Evolutionary conservation across 2,888 invertebrate genomes (phyloP).

Genomic region (Plebejus melissa): DNA sequence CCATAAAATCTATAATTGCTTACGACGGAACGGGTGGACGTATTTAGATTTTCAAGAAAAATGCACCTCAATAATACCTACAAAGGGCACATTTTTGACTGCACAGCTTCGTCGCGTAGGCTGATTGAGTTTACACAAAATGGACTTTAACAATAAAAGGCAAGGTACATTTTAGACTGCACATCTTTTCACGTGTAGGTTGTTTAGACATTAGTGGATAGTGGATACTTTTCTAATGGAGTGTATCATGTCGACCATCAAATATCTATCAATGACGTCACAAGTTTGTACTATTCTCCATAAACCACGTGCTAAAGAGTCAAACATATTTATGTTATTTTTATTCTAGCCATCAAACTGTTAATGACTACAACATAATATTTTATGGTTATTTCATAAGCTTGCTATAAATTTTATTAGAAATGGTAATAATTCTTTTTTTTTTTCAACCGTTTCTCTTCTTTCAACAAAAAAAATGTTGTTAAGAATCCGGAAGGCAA

Average conservation of each 20-base stretch:
- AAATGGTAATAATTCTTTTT: background rate
- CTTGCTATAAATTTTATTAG: background rate
- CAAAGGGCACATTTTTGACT: background rate
- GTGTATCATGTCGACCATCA: background rate
- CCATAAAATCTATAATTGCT: conserved; percentile 15
- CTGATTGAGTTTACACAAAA: background rate
- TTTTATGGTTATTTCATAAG: conserved; percentile 9
- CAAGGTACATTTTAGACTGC: background rate
- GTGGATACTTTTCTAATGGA: background rate
- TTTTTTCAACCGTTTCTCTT: background rate
- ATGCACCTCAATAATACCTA: background rate
- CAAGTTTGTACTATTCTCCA: background rate
- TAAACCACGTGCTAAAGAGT: conserved; percentile 4
- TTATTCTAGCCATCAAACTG: background rate
- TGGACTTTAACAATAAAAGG: background rate
- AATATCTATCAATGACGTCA: background rate
- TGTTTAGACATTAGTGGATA: background rate
- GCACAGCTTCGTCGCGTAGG: background rate
- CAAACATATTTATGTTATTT: conserved; percentile 2
- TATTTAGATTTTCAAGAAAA: background rate
- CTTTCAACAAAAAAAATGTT: background rate
- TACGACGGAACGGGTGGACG: conserved; percentile 2
- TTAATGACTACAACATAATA: background rate
- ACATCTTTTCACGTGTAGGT: background rate
- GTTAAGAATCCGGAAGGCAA: too few species aligned